These are phyloP conservation scores for Labeo catla DNA, from an alignment of 2,113 vertebrate genomes.

Conservation along the genomic window DNA sequence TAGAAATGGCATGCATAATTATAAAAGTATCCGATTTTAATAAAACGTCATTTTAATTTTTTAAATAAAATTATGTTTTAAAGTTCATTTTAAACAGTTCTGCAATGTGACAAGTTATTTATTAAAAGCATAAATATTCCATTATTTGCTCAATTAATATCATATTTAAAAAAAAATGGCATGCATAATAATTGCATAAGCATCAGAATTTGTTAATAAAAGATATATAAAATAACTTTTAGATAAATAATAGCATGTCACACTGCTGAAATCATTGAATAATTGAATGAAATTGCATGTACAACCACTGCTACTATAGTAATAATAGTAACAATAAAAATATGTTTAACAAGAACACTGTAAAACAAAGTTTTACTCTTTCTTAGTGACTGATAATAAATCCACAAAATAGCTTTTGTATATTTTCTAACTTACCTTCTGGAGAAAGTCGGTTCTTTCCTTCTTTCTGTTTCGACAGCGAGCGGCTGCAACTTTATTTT, in stretches of 20 bases:
- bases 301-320: background rate
- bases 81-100: background rate
- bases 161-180: background rate
- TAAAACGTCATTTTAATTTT: background rate
- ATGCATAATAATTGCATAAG: background rate
- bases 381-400: background rate
- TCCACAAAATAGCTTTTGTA: background rate
- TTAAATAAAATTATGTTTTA: no score
- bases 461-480: conserved; percentile 98
- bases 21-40: background rate
- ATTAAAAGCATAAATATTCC: background rate
- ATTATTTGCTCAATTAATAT: background rate
- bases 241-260: no score
- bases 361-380: background rate
- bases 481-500: conserved; percentile 96
- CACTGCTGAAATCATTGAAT: no score
- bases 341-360: background rate
- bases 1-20: background rate
- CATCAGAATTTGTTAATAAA: background rate
- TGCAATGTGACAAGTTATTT: background rate
- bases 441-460: conserved; percentile 95
- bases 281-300: no score
- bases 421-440: conserved; percentile 81
- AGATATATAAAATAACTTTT: no score
- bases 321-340: background rate